Conservation (phyloP, 2,113 vertebrate genomes). For the Ramphastos sulfuratus region DNA sequence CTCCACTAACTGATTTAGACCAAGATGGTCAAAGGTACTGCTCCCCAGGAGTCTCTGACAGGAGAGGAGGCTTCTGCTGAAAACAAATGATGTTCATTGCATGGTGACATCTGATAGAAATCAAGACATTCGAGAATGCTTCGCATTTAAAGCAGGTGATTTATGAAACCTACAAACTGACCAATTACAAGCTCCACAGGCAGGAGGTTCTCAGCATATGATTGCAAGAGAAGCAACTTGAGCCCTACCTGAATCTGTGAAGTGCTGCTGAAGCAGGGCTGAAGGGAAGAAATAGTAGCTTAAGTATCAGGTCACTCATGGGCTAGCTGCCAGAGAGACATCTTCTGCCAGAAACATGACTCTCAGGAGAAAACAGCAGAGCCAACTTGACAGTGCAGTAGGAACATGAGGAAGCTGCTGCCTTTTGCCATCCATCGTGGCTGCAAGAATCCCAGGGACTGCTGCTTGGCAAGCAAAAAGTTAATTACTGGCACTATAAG, state of each 20-base stretch:
- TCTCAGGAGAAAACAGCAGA: not conserved
- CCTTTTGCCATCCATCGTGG: accelerated
- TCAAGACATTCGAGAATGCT: not conserved
- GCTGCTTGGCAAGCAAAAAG: not conserved
- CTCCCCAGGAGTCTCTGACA: not conserved
- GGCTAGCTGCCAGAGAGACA: not conserved
- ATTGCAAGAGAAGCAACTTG: not conserved
- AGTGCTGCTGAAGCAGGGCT: not conserved
- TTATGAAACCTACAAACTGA: not conserved
- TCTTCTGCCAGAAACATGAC: not conserved
- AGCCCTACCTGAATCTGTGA: not conserved
- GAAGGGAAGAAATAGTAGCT: not conserved
- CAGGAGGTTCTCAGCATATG: not conserved
- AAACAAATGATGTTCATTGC: not conserved
- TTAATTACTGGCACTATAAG: not conserved
- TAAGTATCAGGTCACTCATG: not conserved
- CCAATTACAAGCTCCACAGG: not conserved
- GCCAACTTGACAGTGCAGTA: not conserved
- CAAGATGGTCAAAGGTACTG: not conserved
- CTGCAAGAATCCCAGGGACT: not conserved
- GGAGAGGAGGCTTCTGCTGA: not conserved
- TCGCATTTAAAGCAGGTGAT: not conserved
- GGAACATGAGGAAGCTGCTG: not conserved
- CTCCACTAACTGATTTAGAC: not conserved
- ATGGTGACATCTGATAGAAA: not conserved